A percentile compares a stretch with the other conserved stretches of the same genome.
Evolutionary conservation across 1,140 invertebrate genomes (phyloP).

Genomic region (Trinorchestia longiramus): DNA sequence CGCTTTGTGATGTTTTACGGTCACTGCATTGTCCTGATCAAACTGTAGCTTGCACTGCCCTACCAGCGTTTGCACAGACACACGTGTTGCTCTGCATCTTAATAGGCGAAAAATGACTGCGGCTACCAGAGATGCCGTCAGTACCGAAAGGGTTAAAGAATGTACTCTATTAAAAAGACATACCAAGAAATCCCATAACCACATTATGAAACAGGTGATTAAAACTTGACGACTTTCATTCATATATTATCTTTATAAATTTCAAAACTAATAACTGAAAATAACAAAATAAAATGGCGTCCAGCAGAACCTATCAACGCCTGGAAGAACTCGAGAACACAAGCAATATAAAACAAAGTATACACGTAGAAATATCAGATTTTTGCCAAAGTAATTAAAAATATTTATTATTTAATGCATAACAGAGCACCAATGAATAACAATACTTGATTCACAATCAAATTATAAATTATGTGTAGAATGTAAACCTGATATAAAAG

Average conservation of each 20-base stretch:
- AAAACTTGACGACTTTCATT: background rate
- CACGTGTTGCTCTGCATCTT: too few relatives aligned
- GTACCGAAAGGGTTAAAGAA: too few relatives aligned
- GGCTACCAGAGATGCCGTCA: too few relatives aligned
- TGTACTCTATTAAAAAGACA: too few relatives aligned
- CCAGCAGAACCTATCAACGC: background rate
- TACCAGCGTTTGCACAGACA: too few relatives aligned
- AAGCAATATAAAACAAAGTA: background rate
- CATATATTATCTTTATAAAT: conserved; percentile 4
- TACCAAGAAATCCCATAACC: too few relatives aligned
- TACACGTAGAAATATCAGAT: background rate
- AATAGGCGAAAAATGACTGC: too few relatives aligned
- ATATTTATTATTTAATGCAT: background rate
- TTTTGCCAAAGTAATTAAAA: background rate
- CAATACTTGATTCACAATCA: too few relatives aligned
- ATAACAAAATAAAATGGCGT: background rate
- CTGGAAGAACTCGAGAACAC: background rate
- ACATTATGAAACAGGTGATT: background rate
- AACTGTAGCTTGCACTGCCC: too few relatives aligned
- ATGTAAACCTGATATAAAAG: too few relatives aligned
- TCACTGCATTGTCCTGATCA: too few relatives aligned
- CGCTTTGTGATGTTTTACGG: too few relatives aligned
- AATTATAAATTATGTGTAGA: background rate
- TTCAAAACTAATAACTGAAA: background rate
- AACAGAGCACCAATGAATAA: background rate